Conservation (phyloP, 2,113 vertebrate species). For the Gallinago media region DNA sequence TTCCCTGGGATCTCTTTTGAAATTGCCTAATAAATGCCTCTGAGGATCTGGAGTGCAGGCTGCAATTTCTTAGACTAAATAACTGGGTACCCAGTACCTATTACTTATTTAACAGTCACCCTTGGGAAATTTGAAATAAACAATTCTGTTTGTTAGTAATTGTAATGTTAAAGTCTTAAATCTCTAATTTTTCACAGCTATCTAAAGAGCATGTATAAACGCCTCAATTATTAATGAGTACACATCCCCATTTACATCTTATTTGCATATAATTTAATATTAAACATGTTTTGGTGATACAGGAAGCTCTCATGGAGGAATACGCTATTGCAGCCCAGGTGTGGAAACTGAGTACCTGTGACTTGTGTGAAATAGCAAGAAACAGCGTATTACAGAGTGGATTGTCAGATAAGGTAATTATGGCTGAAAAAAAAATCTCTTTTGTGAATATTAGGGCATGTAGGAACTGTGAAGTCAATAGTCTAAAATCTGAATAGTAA, state of each 20-base stretch:
- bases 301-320: slow-evolving; percentile 97
- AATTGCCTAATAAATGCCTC: neutral
- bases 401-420: slow-evolving; percentile 89
- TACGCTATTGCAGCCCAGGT: slow-evolving; percentile 98
- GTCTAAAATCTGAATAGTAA: neutral
- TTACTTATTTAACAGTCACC: neutral
- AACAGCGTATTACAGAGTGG: slow-evolving; percentile 97
- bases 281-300: slow-evolving; percentile 32
- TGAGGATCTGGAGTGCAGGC: neutral
- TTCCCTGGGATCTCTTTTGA: neutral
- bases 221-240: neutral
- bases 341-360: slow-evolving; percentile 98
- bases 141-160: neutral
- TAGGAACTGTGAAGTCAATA: neutral
- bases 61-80: neutral
- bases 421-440: neutral
- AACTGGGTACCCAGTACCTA: neutral
- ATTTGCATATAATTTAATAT: neutral
- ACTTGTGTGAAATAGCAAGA: slow-evolving; percentile 94
- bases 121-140: neutral
- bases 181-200: slow-evolving; percentile 25
- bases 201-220: slow-evolving; percentile 19
- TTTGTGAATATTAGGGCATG: neutral
- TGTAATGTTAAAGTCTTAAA: slow-evolving; percentile 4
- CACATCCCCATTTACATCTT: neutral